These are phyloP conservation scores for Anolis apletophallus DNA, from an alignment of 2,797 vertebrate species.

Conservation along the genomic window DNA sequence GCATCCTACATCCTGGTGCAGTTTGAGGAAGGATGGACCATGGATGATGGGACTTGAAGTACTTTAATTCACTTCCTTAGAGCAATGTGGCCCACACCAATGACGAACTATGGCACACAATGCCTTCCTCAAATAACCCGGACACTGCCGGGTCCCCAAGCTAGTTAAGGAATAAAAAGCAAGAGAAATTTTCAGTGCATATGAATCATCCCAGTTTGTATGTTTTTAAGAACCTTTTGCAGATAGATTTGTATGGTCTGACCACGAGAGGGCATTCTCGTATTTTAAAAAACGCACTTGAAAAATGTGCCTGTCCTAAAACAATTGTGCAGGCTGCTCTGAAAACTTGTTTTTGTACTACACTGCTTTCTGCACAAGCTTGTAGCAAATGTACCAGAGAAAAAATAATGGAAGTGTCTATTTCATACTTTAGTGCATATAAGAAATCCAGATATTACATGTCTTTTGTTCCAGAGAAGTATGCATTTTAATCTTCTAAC, in stretches of 20 bases:
- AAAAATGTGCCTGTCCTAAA: background rate
- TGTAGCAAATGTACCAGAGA: background rate
- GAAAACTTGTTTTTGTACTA: background rate
- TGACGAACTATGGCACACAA: too few relatives aligned
- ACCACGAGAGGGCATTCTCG: conserved; percentile 21
- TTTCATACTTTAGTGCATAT: background rate
- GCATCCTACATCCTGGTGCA: too few relatives aligned
- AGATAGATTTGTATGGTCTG: background rate
- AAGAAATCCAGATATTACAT: background rate
- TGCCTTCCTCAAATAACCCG: too few relatives aligned
- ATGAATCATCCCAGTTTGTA: too few relatives aligned
- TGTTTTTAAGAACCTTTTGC: background rate
- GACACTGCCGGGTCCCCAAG: too few relatives aligned
- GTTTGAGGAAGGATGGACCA: too few relatives aligned
- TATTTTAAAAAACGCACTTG: background rate
- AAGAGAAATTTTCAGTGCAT: too few relatives aligned
- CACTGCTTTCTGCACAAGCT: background rate
- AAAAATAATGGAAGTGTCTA: too few relatives aligned
- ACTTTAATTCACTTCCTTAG: too few relatives aligned
- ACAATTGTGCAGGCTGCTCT: background rate
- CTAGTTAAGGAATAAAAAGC: too few relatives aligned
- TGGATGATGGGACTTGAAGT: too few relatives aligned
- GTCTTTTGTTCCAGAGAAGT: background rate
- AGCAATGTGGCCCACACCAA: too few relatives aligned
- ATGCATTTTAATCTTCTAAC: background rate